These are phyloP conservation scores for Pygoscelis adeliae DNA, from an alignment of 2,113 vertebrate genomes.

Conservation along the genomic window DNA sequence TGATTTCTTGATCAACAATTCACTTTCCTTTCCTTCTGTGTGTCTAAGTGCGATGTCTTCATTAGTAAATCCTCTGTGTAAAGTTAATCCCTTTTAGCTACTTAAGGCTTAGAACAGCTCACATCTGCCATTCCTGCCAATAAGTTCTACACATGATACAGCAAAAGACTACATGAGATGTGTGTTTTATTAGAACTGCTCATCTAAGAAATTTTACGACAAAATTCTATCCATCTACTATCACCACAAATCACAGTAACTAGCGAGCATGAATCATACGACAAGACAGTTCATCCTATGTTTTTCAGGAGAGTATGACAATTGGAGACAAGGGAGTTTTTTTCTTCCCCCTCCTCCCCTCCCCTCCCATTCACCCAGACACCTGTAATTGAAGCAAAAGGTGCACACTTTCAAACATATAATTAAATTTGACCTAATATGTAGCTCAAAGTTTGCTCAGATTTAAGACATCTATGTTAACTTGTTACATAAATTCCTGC, in stretches of 20 bases:
- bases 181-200: neutral
- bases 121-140: conserved; percentile 6
- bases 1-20: neutral
- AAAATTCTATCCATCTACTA: neutral
- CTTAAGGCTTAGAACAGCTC: conserved; percentile 56
- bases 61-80: conserved; percentile 62
- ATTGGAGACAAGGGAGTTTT: neutral
- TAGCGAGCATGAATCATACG: neutral
- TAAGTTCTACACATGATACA: neutral
- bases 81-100: conserved; percentile 66
- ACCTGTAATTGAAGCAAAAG: neutral
- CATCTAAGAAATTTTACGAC: neutral
- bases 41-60: conserved; percentile 16
- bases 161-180: neutral
- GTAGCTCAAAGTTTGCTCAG: neutral
- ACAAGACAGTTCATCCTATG: neutral
- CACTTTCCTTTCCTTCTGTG: neutral
- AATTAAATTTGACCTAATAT: neutral
- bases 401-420: neutral
- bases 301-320: neutral
- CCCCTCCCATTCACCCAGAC: neutral
- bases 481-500: neutral
- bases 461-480: neutral
- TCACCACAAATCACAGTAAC: neutral
- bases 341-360: neutral